Evolutionary conservation across 2,888 invertebrate genomes (phyloP).

Genomic region (Orthosia gothica): DNA sequence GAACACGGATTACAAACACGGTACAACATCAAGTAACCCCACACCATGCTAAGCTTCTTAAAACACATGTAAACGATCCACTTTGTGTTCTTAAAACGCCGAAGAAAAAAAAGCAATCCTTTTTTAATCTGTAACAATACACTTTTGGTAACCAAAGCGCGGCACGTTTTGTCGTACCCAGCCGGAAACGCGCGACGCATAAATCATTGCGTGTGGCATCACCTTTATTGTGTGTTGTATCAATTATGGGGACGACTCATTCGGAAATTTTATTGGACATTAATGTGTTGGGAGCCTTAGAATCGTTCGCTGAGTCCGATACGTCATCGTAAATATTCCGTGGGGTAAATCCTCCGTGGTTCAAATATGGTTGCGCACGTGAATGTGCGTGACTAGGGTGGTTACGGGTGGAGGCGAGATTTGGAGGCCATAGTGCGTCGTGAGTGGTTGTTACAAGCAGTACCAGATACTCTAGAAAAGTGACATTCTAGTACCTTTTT

Average conservation of each 20-base stretch:
- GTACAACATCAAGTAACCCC: constrained; percentile 14
- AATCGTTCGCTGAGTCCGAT: constrained; percentile 16
- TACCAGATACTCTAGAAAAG: no score
- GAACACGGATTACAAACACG: constrained; percentile 15
- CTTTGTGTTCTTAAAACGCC: constrained; percentile 24
- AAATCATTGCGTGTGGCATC: constrained; percentile 67
- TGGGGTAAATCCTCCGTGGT: constrained; percentile 7
- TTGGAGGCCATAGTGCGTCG: background rate
- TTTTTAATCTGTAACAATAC: constrained; percentile 64
- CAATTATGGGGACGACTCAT: constrained; percentile 64
- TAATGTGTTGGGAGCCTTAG: constrained; percentile 57
- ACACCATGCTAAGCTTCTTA: constrained; percentile 24
- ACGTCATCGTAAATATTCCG: constrained; percentile 48
- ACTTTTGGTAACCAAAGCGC: constrained; percentile 45
- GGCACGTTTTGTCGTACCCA: constrained; percentile 59
- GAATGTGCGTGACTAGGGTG: background rate
- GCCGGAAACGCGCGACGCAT: constrained; percentile 64
- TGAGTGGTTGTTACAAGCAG: background rate
- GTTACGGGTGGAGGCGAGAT: background rate
- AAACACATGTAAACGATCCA: constrained; percentile 48
- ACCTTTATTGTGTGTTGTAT: constrained; percentile 65
- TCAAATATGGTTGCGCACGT: constrained; percentile 7
- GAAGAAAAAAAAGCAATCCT: constrained; percentile 27
- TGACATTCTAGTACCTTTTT: no score
- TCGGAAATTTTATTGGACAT: constrained; percentile 63